A percentile compares a stretch with the other conserved stretches of the same genome.
Evolutionary conservation across 2,888 invertebrate species (phyloP).

Genomic region (Adineta ricciae): DNA sequence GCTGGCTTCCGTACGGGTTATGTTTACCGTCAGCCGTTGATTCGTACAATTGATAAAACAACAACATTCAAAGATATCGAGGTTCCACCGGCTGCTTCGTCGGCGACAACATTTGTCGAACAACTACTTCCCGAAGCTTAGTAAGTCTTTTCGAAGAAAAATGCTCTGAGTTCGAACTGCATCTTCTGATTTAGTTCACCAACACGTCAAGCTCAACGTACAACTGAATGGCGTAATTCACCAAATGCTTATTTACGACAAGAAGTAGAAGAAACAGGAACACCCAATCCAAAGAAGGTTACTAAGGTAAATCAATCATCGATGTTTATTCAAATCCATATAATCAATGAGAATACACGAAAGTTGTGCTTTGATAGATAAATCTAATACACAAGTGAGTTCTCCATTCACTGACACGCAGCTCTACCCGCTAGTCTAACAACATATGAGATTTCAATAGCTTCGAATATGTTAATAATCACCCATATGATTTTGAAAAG

Average conservation of each 20-base stretch:
- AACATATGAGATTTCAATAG: too few relatives aligned
- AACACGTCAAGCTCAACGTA: slow-evolving; percentile 54
- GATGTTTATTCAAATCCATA: too few relatives aligned
- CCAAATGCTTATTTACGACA: slow-evolving; percentile 98
- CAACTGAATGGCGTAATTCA: slow-evolving; percentile 85
- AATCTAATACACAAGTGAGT: too few relatives aligned
- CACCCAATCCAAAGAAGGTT: slow-evolving; percentile 92
- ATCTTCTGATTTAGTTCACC: not conserved
- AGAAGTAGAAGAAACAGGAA: slow-evolving; percentile 92
- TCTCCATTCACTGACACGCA: too few relatives aligned
- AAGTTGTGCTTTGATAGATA: too few relatives aligned
- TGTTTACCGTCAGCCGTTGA: slow-evolving; percentile 80
- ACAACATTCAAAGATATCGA: slow-evolving; percentile 78
- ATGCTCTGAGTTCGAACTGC: not conserved
- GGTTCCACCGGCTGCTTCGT: slow-evolving; percentile 84
- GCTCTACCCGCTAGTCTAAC: too few relatives aligned
- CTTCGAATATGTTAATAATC: too few relatives aligned
- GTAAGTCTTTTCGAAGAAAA: slow-evolving; percentile 22
- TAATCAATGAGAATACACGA: too few relatives aligned
- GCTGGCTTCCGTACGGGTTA: slow-evolving; percentile 95
- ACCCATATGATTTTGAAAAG: too few relatives aligned
- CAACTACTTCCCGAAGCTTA: not conserved
- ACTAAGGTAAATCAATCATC: slow-evolving; percentile 61
- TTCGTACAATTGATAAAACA: slow-evolving; percentile 63
- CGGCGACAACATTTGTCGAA: slow-evolving; percentile 53